A percentile compares a stretch with the other conserved stretches of the same genome.
Evolutionary conservation across 2,888 invertebrate species (phyloP).

Genomic region (Notocelia uddmanniana): DNA sequence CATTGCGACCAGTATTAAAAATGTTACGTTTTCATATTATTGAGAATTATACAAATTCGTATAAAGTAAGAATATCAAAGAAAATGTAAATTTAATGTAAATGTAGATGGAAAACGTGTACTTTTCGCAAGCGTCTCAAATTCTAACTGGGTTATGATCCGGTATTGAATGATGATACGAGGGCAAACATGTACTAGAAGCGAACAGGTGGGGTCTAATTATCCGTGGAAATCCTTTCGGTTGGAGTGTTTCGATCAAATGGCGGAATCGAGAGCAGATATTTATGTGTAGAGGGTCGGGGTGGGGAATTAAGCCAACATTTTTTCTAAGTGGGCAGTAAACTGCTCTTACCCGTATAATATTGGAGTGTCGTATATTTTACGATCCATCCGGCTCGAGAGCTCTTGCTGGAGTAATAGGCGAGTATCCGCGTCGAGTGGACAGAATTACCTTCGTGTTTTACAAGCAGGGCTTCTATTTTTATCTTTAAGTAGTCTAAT

Average conservation of each 20-base stretch:
- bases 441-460: slow-evolving; percentile 68
- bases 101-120: slow-evolving; percentile 56
- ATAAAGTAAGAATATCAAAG: slow-evolving; percentile 63
- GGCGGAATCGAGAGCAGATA: slow-evolving; percentile 75
- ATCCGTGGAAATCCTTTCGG: slow-evolving; percentile 63
- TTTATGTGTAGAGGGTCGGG: slow-evolving; percentile 66
- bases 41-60: slow-evolving; percentile 59
- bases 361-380: slow-evolving; percentile 83
- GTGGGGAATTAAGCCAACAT: slow-evolving; percentile 80
- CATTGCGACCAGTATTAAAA: slow-evolving; percentile 4
- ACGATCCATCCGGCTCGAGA: slow-evolving; percentile 78
- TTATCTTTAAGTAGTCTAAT: background rate
- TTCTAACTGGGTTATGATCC: slow-evolving; percentile 41
- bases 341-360: slow-evolving; percentile 75
- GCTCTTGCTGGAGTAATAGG: slow-evolving; percentile 66
- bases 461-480: background rate
- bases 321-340: slow-evolving; percentile 84
- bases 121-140: slow-evolving; percentile 56
- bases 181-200: slow-evolving; percentile 37
- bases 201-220: slow-evolving; percentile 70
- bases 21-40: slow-evolving; percentile 46
- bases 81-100: slow-evolving; percentile 65
- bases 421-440: slow-evolving; percentile 75
- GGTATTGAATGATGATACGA: slow-evolving; percentile 28
- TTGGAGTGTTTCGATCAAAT: slow-evolving; percentile 73